Conservation (phyloP, 2,888 invertebrate genomes). For the Antitype chi region DNA sequence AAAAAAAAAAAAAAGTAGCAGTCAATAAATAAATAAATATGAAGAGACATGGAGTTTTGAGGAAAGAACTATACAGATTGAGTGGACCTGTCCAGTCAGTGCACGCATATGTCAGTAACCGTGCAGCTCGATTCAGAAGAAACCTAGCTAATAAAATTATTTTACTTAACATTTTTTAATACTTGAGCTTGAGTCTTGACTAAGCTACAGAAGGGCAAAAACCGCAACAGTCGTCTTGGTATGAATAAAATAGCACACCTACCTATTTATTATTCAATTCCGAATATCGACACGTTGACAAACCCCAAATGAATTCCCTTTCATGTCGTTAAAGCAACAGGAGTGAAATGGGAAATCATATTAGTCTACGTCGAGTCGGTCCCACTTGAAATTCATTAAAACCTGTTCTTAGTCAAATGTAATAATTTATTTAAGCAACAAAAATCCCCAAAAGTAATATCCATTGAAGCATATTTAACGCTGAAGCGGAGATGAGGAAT, state of each 20-base stretch:
- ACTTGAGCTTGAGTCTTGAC: not conserved
- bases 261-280: slow-evolving; percentile 68
- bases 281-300: slow-evolving; percentile 74
- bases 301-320: slow-evolving; percentile 82
- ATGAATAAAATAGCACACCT: slow-evolving; percentile 61
- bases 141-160: no score
- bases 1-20: no score
- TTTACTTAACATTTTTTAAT: not conserved
- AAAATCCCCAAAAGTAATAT: slow-evolving; percentile 89
- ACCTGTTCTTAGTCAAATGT: slow-evolving; percentile 87
- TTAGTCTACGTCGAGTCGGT: slow-evolving; percentile 74
- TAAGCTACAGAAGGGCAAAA: not conserved
- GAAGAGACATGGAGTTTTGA: no score
- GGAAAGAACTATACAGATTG: no score
- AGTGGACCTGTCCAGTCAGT: no score
- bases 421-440: slow-evolving; percentile 89
- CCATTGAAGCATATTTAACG: slow-evolving; percentile 87
- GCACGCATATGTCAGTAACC: no score
- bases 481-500: slow-evolving; percentile 76
- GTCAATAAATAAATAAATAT: no score
- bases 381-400: slow-evolving; percentile 88
- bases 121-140: no score
- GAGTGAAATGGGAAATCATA: slow-evolving; percentile 80
- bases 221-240: slow-evolving; percentile 19
- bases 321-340: slow-evolving; percentile 80